phyloP scores from a whole-genome alignment of 2,797 vertebrate species.

The Melanotaenia boesemani region DNA sequence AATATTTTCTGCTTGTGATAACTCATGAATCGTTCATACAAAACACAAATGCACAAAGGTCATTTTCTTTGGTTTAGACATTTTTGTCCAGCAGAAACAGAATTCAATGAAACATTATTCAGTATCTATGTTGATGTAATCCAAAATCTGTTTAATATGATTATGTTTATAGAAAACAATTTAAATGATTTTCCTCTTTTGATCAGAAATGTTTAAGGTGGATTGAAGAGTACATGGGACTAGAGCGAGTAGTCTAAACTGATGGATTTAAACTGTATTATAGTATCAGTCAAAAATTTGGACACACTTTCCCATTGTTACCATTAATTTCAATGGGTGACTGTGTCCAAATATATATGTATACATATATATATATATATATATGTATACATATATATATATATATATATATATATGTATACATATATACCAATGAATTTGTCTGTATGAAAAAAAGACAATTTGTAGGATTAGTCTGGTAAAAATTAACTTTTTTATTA shows the following conservation, averaged over 20 bases:
- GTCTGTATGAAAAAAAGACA: no score
- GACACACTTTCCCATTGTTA: no score
- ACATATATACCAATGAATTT: no score
- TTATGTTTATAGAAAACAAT: not conserved
- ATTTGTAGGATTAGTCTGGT: no score
- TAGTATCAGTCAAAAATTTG: no score
- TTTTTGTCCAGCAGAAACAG: conserved; percentile 19
- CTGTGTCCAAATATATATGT: no score
- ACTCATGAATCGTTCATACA: conserved; percentile 42
- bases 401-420: no score
- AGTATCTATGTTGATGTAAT: conserved; percentile 2
- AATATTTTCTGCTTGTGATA: conserved; percentile 53
- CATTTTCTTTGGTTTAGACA: conserved; percentile 38
- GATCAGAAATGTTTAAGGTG: not conserved
- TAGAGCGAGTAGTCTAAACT: not conserved
- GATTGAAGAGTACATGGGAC: not conserved
- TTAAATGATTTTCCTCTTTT: not conserved
- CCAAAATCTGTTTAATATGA: not conserved
- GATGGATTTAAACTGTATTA: not conserved
- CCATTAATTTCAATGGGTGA: no score
- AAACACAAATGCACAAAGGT: conserved; percentile 21
- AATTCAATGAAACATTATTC: conserved; percentile 15
- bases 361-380: no score
- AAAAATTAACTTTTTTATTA: no score
- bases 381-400: no score